Evolutionary conservation across 2,113 vertebrate species (phyloP), one percentile per base, ranked within the genome.

Genomic region (Crotalus viridis): DNA sequence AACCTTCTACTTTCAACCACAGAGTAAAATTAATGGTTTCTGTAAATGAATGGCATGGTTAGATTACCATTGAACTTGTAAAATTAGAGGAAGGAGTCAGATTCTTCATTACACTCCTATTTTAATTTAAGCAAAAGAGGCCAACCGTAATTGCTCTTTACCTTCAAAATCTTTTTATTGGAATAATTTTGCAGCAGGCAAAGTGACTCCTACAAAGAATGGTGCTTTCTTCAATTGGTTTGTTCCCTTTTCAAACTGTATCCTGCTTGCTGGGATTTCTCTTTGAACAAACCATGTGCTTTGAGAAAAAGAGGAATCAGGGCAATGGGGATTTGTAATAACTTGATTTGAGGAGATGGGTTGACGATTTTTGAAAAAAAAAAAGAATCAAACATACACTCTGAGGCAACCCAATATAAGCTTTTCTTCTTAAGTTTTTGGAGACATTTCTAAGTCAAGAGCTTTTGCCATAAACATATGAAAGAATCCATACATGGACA

Each of bases 11-110:
- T 98, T 97, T 98, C 97, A 98, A 96, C 96, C 97, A 96, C 97
- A 97, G 95, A 97, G 96, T 95, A 97, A 98, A 98, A 98, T 98
- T 98, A 98, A 98, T 98, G 97, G 98, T 97, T 98, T 97, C 97
- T 97, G 95, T 97, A 98, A 98, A 96, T 98, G 97, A 98, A 98
- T 98, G 97, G 97, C 97, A 96, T 95, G 96, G 97, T 97, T 98
- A 98, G 97, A 97, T 98, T 98, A 98, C 97, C 96, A 97, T 94
- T 98, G 97, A 98, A 97, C 97, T 96, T 96, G 95, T 96, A 98
- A 98, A 98, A 98, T 98, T 97, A 97, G 96, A 97, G 97, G 97
- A 97, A 97, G 96, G 97, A 98, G 96, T 98, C 97, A 97, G 96
- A 96, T 97, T 97, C 96, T 98, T 97, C 96, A 97, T 98, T 98